Conservation (phyloP, 2,888 invertebrate species). For the Athalia circularis region DNA sequence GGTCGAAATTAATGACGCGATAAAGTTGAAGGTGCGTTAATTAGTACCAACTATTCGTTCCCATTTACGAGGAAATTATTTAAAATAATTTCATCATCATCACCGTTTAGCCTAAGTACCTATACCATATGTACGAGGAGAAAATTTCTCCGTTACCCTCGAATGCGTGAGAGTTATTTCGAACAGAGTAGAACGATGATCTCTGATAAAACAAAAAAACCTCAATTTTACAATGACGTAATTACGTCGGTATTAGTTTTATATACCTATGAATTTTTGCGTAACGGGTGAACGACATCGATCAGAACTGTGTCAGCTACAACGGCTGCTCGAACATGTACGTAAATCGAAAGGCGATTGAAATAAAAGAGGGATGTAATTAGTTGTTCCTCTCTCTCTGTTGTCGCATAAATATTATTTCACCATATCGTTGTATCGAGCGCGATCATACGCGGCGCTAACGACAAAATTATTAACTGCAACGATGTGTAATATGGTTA, state of each 20-base stretch:
- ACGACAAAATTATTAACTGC: constrained; percentile 29
- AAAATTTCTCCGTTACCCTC: not conserved
- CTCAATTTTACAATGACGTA: constrained; percentile 3
- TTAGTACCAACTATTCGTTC: no score
- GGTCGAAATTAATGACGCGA: no score
- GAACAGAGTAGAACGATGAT: constrained; percentile 30
- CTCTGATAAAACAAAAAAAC: not conserved
- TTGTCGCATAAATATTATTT: no score
- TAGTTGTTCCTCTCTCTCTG: no score
- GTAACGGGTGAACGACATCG: constrained; percentile 15
- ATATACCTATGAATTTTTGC: not conserved
- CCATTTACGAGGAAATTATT: no score
- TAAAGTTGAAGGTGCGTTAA: no score
- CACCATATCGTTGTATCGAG: constrained; percentile 4
- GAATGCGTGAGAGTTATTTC: constrained; percentile 20
- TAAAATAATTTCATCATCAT: no score
- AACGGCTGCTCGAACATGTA: not conserved
- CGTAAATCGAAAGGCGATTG: constrained; percentile 6
- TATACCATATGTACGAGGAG: not conserved
- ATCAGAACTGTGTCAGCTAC: constrained; percentile 6
- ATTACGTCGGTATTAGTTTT: constrained; percentile 1
- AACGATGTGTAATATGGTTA: not conserved
- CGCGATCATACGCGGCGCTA: constrained; percentile 1
- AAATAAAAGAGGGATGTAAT: not conserved
- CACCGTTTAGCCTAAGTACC: no score